Conservation (phyloP, 2,113 vertebrate species). For the Eonycteris spelaea region DNA sequence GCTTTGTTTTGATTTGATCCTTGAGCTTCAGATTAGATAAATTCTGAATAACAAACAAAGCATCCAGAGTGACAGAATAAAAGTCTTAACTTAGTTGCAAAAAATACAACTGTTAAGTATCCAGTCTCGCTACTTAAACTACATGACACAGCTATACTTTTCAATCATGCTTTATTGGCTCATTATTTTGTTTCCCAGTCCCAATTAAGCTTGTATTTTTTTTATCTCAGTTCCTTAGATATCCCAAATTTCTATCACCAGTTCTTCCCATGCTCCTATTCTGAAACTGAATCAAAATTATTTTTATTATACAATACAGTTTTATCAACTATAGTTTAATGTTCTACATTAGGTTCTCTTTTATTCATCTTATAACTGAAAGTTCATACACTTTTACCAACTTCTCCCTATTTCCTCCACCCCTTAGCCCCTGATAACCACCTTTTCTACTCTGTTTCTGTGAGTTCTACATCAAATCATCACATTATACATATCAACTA, state of each 20-base stretch:
- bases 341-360: not conserved
- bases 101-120: not conserved
- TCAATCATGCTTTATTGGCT: not conserved
- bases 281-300: not conserved
- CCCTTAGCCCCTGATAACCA: not conserved
- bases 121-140: not conserved
- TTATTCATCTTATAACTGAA: not conserved
- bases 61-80: not conserved
- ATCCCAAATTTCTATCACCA: not conserved
- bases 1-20: not conserved
- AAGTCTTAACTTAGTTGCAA: not conserved
- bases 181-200: not conserved
- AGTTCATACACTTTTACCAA: not conserved
- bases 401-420: not conserved
- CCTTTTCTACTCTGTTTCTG: not conserved
- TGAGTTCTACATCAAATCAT: not conserved
- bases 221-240: constrained; percentile 17
- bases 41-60: not conserved
- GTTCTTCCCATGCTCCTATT: not conserved
- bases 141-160: not conserved
- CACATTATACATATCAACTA: not conserved
- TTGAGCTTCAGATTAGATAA: not conserved
- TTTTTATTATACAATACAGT: not conserved
- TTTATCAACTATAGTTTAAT: not conserved
- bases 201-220: not conserved